phyloP scores from a whole-genome alignment of 2,888 invertebrate species.

The Seladonia tumulorum region DNA sequence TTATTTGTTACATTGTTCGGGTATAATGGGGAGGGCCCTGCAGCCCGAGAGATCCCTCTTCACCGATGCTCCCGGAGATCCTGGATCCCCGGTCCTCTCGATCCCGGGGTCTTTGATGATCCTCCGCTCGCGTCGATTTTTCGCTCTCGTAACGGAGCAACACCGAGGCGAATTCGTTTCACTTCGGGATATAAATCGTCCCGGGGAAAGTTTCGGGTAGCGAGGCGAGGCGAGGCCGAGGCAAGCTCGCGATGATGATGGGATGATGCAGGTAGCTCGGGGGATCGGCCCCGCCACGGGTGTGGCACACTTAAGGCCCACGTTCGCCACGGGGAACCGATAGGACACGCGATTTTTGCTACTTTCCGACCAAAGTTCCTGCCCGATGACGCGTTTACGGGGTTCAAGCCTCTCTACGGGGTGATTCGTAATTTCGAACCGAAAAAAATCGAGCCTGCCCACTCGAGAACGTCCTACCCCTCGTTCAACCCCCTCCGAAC shows the following conservation, averaged over 20 bases:
- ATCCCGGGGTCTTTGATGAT: slow-evolving; percentile 64
- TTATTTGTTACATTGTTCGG: slow-evolving; percentile 80
- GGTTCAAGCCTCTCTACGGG: not conserved
- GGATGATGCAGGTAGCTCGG: slow-evolving; percentile 2
- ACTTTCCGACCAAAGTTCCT: slow-evolving; percentile 9
- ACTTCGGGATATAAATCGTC: slow-evolving; percentile 39
- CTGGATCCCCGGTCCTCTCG: slow-evolving; percentile 24
- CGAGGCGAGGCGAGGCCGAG: not conserved
- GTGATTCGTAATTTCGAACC: not conserved
- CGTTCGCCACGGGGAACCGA: slow-evolving; percentile 9
- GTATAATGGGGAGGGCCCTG: slow-evolving; percentile 74
- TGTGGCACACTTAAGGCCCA: slow-evolving; percentile 19
- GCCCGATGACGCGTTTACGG: slow-evolving; percentile 3
- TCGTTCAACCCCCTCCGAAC: not conserved
- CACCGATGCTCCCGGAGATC: slow-evolving; percentile 63
- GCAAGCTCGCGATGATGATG: not conserved
- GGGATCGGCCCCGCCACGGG: slow-evolving; percentile 6
- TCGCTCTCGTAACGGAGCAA: slow-evolving; percentile 33
- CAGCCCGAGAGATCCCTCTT: slow-evolving; percentile 64
- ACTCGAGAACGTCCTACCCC: not conserved
- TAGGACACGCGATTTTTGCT: slow-evolving; percentile 11
- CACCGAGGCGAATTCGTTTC: slow-evolving; percentile 48
- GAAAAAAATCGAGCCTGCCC: not conserved
- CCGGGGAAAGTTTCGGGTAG: slow-evolving; percentile 22
- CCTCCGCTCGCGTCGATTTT: slow-evolving; percentile 24